Percentiles rank a stretch among this genome's conserved stretches.
These are phyloP conservation scores for Mamestra brassicae DNA, from an alignment of 2,888 invertebrate species.

Conservation along the genomic window DNA sequence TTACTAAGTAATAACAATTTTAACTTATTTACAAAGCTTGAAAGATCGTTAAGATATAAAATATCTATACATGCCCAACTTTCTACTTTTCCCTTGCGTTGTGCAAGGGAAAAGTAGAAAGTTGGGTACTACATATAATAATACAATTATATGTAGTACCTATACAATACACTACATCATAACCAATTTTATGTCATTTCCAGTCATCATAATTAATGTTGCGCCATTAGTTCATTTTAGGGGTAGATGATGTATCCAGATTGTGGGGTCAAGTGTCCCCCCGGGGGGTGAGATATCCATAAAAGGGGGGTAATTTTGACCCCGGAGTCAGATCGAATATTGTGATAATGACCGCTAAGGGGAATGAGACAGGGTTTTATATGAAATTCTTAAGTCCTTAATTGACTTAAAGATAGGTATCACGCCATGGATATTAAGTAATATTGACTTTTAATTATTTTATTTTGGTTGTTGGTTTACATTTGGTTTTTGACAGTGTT, in stretches of 20 bases:
- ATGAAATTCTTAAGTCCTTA: conserved; percentile 87
- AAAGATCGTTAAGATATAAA: background rate
- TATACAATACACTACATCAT: background rate
- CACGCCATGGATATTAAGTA: conserved; percentile 79
- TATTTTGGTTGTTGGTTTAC: conserved; percentile 73
- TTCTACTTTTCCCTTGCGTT: background rate
- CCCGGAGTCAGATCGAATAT: conserved; percentile 88
- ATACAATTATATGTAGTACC: too few species aligned
- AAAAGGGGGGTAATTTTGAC: conserved; percentile 89
- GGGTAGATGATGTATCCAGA: conserved; percentile 90
- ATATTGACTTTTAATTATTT: conserved; percentile 87
- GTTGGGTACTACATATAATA: background rate
- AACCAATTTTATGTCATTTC: conserved; percentile 69
- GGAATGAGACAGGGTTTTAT: conserved; percentile 90
- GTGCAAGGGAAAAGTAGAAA: too few species aligned
- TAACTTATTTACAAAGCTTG: background rate
- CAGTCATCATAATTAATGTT: conserved; percentile 72
- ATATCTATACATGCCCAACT: background rate
- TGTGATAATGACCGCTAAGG: conserved; percentile 82
- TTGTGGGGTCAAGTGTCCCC: conserved; percentile 90
- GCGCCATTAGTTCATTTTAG: conserved; percentile 87
- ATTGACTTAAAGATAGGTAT: conserved; percentile 87
- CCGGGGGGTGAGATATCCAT: conserved; percentile 89
- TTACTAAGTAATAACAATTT: too few species aligned
- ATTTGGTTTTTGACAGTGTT: conserved; percentile 45